A percentile compares a stretch with the other conserved stretches of the same genome.
Conservation (phyloP, 2,888 invertebrate genomes). For the Mimas tiliae region DNA sequence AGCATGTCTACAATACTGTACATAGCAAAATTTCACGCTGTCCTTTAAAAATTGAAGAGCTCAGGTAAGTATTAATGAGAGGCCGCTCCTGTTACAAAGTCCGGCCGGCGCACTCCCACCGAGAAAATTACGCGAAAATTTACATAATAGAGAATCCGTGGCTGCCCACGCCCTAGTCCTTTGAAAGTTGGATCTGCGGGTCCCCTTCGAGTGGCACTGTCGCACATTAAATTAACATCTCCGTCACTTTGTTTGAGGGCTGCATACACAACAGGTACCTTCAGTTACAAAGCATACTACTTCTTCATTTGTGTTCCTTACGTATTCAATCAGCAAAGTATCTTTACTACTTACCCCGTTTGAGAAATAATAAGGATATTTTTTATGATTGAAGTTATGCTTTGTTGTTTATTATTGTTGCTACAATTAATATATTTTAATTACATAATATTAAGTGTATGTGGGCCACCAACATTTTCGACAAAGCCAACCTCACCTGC, state of each 20-base stretch:
- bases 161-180: slow-evolving; percentile 77
- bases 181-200: slow-evolving; percentile 73
- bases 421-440: too few relatives aligned
- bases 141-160: slow-evolving; percentile 84
- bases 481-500: not conserved
- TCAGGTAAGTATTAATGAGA: slow-evolving; percentile 76
- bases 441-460: too few relatives aligned
- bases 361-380: too few relatives aligned
- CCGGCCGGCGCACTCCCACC: slow-evolving; percentile 68
- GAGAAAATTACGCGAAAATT: slow-evolving; percentile 82
- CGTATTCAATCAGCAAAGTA: not conserved
- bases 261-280: slow-evolving; percentile 47
- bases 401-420: too few relatives aligned
- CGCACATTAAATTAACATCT: slow-evolving; percentile 82
- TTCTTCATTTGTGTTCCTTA: not conserved
- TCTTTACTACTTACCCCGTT: not conserved
- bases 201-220: slow-evolving; percentile 75
- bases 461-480: too few relatives aligned
- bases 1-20: not conserved
- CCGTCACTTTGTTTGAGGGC: slow-evolving; percentile 76
- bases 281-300: not conserved
- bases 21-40: slow-evolving; percentile 41
- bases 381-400: too few relatives aligned
- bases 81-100: slow-evolving; percentile 76
- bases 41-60: slow-evolving; percentile 61